A percentile compares a stretch with the other conserved stretches of the same genome.
phyloP scores from a whole-genome alignment of 2,888 invertebrate species.

The Hypolimnas misippus region DNA sequence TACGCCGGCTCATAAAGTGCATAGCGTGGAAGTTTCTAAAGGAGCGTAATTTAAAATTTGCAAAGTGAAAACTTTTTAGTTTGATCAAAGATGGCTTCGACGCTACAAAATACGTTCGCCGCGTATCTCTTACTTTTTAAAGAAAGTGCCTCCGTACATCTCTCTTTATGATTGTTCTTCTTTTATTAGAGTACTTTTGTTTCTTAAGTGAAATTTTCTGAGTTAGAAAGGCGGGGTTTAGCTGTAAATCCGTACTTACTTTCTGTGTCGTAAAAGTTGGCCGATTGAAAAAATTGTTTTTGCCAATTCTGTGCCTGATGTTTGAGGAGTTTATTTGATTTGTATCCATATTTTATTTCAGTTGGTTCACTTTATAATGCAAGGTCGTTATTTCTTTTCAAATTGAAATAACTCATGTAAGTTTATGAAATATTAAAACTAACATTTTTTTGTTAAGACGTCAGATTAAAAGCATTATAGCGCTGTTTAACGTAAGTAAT shows the following conservation, averaged over 20 bases:
- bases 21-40: slow-evolving; percentile 2
- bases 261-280: slow-evolving; percentile 75
- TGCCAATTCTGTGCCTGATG: slow-evolving; percentile 11
- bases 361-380: not conserved
- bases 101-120: slow-evolving; percentile 41
- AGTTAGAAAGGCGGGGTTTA: slow-evolving; percentile 75
- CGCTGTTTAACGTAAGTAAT: slow-evolving; percentile 13
- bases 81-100: slow-evolving; percentile 33
- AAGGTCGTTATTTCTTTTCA: not conserved
- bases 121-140: slow-evolving; percentile 57
- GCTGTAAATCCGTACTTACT: slow-evolving; percentile 79
- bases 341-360: slow-evolving; percentile 1
- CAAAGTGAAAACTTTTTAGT: slow-evolving; percentile 23
- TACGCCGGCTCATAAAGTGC: slow-evolving; percentile 10
- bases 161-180: slow-evolving; percentile 82
- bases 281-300: slow-evolving; percentile 73
- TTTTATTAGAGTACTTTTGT: slow-evolving; percentile 83
- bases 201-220: slow-evolving; percentile 81
- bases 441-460: not conserved
- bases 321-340: not conserved
- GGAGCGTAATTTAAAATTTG: slow-evolving; percentile 26
- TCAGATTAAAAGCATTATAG: slow-evolving; percentile 1
- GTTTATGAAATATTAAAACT: not conserved
- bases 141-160: slow-evolving; percentile 68
- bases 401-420: not conserved